These are phyloP conservation scores for Equus przewalskii DNA, from an alignment of 2,113 vertebrate species.

Conservation along the genomic window DNA sequence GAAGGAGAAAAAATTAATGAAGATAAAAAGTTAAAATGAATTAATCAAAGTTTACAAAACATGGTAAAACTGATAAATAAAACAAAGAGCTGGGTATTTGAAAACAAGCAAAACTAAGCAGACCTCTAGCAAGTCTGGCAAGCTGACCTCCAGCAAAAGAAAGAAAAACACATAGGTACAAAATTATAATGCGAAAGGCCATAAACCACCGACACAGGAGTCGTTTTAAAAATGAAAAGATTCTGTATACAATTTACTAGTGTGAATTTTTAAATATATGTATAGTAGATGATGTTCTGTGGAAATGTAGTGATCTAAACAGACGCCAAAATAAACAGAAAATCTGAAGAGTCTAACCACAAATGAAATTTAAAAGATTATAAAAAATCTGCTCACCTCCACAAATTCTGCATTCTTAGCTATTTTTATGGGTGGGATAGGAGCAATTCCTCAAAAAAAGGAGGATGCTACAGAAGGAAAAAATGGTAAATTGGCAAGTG, in stretches of 20 bases:
- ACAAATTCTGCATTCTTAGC: not conserved
- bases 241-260: not conserved
- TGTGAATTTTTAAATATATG: not conserved
- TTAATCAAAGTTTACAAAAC: too few species aligned
- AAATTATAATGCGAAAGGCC: not conserved
- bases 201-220: not conserved
- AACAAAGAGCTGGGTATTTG: too few species aligned
- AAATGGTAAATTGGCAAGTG: not conserved
- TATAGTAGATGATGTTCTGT: not conserved
- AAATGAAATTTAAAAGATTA: not conserved
- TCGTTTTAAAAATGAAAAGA: conserved; percentile 2
- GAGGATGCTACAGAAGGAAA: not conserved
- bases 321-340: not conserved
- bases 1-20: too few species aligned
- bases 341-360: not conserved
- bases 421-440: not conserved
- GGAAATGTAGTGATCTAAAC: not conserved
- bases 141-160: too few species aligned
- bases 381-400: not conserved
- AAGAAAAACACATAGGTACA: too few species aligned
- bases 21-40: too few species aligned
- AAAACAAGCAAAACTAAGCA: too few species aligned
- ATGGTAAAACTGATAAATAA: too few species aligned
- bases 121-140: too few species aligned
- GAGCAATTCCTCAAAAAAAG: not conserved